Evolutionary conservation across 2,113 vertebrate species (phyloP).

Genomic region (Fulmarus glacialis): DNA sequence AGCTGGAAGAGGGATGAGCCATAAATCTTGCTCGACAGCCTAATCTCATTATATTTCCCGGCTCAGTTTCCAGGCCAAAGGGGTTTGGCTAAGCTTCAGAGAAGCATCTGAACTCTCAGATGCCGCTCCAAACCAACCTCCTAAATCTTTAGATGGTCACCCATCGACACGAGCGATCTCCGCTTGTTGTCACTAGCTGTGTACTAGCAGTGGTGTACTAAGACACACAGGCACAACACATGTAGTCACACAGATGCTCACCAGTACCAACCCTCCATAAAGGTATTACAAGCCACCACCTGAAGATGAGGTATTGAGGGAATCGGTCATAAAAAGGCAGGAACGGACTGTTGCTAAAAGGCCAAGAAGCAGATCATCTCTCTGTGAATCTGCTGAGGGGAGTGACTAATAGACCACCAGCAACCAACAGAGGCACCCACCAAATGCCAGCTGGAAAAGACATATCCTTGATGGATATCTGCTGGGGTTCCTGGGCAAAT

Average conservation of each 20-base stretch:
- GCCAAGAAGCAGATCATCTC: neutral
- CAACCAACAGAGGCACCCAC: neutral
- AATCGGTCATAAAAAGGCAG: neutral
- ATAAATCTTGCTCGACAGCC: constrained; percentile 42
- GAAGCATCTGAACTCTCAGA: constrained; percentile 51
- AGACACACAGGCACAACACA: neutral
- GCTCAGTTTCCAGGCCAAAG: constrained; percentile 39
- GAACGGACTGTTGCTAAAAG: neutral
- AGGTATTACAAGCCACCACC: neutral
- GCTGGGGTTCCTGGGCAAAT: neutral
- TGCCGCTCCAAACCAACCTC: constrained; percentile 22
- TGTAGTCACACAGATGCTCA: neutral
- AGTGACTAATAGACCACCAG: neutral
- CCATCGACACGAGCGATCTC: neutral
- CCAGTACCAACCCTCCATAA: neutral
- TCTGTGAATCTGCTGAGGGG: neutral
- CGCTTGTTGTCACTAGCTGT: neutral
- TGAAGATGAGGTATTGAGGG: neutral
- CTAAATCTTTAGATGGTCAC: constrained; percentile 41
- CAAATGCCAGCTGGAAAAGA: neutral
- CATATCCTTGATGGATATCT: neutral
- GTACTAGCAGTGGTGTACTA: neutral
- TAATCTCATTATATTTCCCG: constrained; percentile 57
- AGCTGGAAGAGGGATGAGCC: constrained; percentile 36
- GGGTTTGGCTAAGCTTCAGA: constrained; percentile 64